Evolutionary conservation across 64 coral and sea anemone genomes (phyloP), one percentile per base, ranked within the genome.

Genomic region (Montipora capricornis): DNA sequence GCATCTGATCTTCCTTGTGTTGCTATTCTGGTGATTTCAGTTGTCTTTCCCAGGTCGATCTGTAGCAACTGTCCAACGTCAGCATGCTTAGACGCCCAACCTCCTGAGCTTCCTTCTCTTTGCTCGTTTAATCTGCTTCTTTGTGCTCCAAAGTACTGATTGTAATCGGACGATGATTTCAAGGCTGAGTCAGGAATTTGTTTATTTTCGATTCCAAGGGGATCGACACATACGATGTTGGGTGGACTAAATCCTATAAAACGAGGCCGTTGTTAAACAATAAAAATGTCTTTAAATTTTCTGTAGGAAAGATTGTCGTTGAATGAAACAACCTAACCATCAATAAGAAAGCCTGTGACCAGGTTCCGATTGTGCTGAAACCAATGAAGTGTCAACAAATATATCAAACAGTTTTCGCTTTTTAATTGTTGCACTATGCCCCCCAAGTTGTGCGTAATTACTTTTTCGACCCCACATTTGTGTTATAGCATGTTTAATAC

Each of bases 161-260:
- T 88, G 26, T 88, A 88, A 48, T 75, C 68, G 0, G 85, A 88
- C 4, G 85, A 52, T 12, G 85, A 73, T 74, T 73, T 88, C 8
- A 88, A 67, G 26, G 80, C 80, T 2, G 80, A 83, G 14, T 64
- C 29, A 17, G 80, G 58, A 47, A 83, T 83, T 44, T 67, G 11
- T 66, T 29, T 22, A 47, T 24, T 83, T 83, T 83, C 26, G 60
- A 83, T 83, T 0, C 80, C 80, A 17, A 83, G 80, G 13, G 80
- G 24, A 8, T 46, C 37, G 29, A 59, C 59, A 14, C 80, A 83
- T 7, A 66, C 59, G 5, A 83, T 83, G 7, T 44, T 46, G 6
- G 80, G 80, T 19, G 80, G 58, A 17, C 67, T 24, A 52, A 83
- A 83, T 47, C 80, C 80, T 83, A 26, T 13, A 75, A 46, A 12